Evolutionary conservation across 2,797 vertebrate genomes (phyloP).

Genomic region (Girardinus metallicus): DNA sequence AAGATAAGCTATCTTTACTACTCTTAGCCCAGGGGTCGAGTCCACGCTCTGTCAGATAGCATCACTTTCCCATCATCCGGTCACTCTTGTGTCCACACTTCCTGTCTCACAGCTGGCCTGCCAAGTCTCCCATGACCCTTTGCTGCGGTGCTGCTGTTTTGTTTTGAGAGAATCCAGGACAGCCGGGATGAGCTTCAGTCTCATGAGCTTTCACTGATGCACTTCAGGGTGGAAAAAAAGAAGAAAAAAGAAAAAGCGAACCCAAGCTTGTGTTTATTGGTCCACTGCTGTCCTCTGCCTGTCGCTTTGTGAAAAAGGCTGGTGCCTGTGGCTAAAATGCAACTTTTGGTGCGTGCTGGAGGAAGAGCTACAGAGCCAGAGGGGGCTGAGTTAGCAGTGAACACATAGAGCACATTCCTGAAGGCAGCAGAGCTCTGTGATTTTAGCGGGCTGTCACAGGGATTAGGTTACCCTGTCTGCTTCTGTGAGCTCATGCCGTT

Average conservation of each 20-base stretch:
- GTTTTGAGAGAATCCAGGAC: constrained; percentile 75
- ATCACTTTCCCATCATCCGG: constrained; percentile 78
- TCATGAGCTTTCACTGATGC: constrained; percentile 51
- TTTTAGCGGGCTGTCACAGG: constrained; percentile 82
- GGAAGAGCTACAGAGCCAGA: constrained; percentile 70
- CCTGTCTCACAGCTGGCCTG: constrained; percentile 79
- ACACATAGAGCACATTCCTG: constrained; percentile 80
- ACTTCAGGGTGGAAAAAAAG: constrained; percentile 19
- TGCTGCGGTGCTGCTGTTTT: constrained; percentile 69
- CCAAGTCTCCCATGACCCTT: constrained; percentile 81
- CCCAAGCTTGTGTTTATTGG: constrained; percentile 4
- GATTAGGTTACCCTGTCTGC: constrained; percentile 81
- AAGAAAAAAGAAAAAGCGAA: background rate
- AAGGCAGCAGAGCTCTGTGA: constrained; percentile 79
- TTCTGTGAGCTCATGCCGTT: constrained; percentile 79
- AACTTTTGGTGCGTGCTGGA: constrained; percentile 62
- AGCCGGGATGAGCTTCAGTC: constrained; percentile 65
- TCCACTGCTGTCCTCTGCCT: constrained; percentile 1
- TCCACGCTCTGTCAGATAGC: constrained; percentile 66
- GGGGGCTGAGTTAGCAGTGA: constrained; percentile 69
- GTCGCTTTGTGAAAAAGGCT: constrained; percentile 31
- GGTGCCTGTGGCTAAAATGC: constrained; percentile 53
- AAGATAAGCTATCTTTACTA: constrained; percentile 56
- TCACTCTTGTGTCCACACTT: constrained; percentile 74
- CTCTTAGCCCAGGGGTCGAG: constrained; percentile 53